Percentiles rank a stretch among this genome's conserved stretches.
Evolutionary conservation across 2,888 invertebrate genomes (phyloP).

Genomic region (Macrophya annulata): DNA sequence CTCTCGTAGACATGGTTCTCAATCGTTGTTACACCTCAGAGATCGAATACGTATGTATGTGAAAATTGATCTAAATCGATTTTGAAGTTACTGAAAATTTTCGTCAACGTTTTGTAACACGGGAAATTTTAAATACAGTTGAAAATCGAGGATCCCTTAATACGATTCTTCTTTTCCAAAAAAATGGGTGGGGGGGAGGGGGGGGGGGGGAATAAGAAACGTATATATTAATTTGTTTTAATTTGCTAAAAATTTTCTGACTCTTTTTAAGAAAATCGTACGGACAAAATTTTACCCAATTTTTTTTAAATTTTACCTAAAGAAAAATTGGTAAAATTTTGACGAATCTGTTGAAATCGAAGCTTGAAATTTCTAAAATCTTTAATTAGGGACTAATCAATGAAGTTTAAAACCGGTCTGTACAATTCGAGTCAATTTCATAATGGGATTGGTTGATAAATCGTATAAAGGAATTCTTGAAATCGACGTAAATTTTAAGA

Average conservation of each 20-base stretch:
- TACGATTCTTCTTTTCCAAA: too few species aligned
- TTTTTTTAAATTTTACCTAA: too few species aligned
- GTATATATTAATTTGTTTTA: too few species aligned
- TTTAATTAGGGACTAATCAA: not conserved
- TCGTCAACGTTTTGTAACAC: too few species aligned
- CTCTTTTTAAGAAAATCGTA: too few species aligned
- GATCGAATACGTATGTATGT: not conserved
- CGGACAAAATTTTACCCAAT: too few species aligned
- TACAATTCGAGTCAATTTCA: not conserved
- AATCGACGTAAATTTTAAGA: not conserved
- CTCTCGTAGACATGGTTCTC: constrained; percentile 73
- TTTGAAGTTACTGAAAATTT: not conserved
- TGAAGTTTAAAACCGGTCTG: not conserved
- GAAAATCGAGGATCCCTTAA: not conserved
- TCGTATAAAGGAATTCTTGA: not conserved
- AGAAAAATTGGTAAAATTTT: too few species aligned
- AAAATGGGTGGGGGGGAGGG: too few species aligned
- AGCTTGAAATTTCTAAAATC: not conserved
- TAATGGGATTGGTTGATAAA: not conserved
- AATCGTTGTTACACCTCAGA: constrained; percentile 51
- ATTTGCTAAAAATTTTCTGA: too few species aligned
- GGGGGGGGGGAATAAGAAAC: too few species aligned
- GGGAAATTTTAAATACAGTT: not conserved
- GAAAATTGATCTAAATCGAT: not conserved
- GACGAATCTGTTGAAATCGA: not conserved